These are phyloP conservation scores for Psittacula derbiana DNA, from an alignment of 2,797 vertebrate species.

Conservation along the genomic window DNA sequence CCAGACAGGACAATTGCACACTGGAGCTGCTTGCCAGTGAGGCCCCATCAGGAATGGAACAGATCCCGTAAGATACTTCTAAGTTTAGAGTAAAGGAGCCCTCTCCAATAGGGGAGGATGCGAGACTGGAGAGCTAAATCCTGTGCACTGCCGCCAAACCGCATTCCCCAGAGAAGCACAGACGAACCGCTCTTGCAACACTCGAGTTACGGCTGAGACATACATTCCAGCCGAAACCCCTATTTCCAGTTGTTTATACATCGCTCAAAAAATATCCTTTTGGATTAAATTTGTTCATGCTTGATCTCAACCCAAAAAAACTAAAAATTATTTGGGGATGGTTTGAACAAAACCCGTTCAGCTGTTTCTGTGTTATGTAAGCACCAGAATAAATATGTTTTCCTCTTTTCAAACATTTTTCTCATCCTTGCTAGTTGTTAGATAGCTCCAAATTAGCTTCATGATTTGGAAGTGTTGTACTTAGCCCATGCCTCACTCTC, in stretches of 20 bases:
- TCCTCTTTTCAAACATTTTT: slow-evolving; percentile 42
- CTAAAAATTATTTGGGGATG: slow-evolving; percentile 60
- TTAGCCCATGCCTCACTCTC: not conserved
- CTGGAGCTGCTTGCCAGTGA: slow-evolving; percentile 39
- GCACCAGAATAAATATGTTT: slow-evolving; percentile 64
- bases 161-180: slow-evolving; percentile 44
- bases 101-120: slow-evolving; percentile 51
- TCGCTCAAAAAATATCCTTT: slow-evolving; percentile 54
- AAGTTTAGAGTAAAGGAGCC: slow-evolving; percentile 60
- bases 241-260: slow-evolving; percentile 69
- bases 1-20: slow-evolving; percentile 62
- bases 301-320: slow-evolving; percentile 57
- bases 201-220: slow-evolving; percentile 42
- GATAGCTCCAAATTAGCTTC: slow-evolving; percentile 44
- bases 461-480: not conserved
- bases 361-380: slow-evolving; percentile 69
- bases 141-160: slow-evolving; percentile 24
- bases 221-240: slow-evolving; percentile 64
- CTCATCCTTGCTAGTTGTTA: slow-evolving; percentile 30
- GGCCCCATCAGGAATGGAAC: slow-evolving; percentile 64
- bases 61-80: slow-evolving; percentile 63
- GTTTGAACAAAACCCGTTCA: slow-evolving; percentile 55
- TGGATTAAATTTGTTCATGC: slow-evolving; percentile 58
- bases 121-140: not conserved
- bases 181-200: slow-evolving; percentile 56